Conservation (phyloP, 92 coral and sea anemone genomes). For the Porites rus region DNA sequence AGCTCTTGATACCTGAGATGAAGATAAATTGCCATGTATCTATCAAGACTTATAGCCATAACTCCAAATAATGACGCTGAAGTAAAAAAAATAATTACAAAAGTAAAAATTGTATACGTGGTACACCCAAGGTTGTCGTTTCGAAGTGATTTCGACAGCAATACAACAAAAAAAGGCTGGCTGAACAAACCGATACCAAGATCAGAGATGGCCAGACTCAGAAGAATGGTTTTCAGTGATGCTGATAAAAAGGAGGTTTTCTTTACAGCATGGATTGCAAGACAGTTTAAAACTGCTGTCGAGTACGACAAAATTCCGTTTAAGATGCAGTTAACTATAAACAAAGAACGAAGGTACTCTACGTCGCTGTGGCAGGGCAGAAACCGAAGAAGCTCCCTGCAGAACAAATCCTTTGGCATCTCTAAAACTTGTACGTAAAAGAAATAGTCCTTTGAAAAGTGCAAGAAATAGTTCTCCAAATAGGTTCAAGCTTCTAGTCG, state of each 20-base stretch:
- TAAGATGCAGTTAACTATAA: background rate
- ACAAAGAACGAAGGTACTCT: background rate
- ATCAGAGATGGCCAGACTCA: conserved; percentile 31
- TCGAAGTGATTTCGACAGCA: conserved; percentile 11
- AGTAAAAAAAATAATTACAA: conserved; percentile 20
- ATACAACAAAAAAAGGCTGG: conserved; percentile 23
- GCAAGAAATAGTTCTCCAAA: background rate
- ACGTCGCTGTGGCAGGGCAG: conserved; percentile 23
- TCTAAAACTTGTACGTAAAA: background rate
- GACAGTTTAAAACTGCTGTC: conserved; percentile 14
- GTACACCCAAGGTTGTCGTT: background rate
- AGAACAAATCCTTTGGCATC: background rate
- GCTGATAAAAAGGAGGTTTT: background rate
- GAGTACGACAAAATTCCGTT: background rate
- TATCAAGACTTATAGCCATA: conserved; percentile 17
- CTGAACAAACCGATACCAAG: conserved; percentile 19
- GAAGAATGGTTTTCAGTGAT: conserved; percentile 14
- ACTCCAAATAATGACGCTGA: conserved; percentile 35
- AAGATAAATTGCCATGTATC: conserved; percentile 31
- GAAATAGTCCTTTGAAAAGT: background rate
- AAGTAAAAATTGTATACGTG: conserved; percentile 6
- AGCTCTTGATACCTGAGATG: conserved; percentile 32
- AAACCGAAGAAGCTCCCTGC: background rate
- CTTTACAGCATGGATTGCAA: conserved; percentile 18
- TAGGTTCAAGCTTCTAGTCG: no score